phyloP scores from a whole-genome alignment of 2,113 vertebrate species.

The Egretta garzetta region DNA sequence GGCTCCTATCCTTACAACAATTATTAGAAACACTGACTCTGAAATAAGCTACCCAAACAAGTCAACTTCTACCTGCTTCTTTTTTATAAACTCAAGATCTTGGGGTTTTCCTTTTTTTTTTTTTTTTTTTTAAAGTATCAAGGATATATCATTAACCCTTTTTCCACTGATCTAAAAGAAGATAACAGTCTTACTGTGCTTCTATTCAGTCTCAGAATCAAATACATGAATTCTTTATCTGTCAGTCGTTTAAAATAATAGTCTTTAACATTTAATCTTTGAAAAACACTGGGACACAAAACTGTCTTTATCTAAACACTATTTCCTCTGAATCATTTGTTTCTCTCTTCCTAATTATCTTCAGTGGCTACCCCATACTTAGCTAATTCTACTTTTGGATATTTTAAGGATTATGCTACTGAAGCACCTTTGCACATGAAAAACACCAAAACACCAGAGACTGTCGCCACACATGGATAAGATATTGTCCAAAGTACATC shows the following conservation, averaged over 20 bases:
- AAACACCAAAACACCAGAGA: neutral
- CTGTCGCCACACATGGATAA: neutral
- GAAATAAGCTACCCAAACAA: neutral
- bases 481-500: neutral
- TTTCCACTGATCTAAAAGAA: neutral
- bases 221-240: neutral
- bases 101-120: neutral
- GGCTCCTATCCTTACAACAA: neutral
- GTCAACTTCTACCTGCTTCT: neutral
- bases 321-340: neutral
- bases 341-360: neutral
- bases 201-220: neutral
- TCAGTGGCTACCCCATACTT: neutral
- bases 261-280: neutral
- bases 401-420: neutral
- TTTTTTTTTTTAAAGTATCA: neutral
- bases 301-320: neutral
- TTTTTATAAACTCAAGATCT: neutral
- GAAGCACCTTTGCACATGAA: neutral
- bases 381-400: neutral
- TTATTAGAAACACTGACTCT: neutral
- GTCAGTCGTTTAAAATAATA: neutral
- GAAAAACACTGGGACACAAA: neutral
- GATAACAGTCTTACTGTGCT: neutral
- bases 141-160: neutral